phyloP scores from a whole-genome alignment of 2,888 invertebrate species.

The Camptogramma bilineatum region DNA sequence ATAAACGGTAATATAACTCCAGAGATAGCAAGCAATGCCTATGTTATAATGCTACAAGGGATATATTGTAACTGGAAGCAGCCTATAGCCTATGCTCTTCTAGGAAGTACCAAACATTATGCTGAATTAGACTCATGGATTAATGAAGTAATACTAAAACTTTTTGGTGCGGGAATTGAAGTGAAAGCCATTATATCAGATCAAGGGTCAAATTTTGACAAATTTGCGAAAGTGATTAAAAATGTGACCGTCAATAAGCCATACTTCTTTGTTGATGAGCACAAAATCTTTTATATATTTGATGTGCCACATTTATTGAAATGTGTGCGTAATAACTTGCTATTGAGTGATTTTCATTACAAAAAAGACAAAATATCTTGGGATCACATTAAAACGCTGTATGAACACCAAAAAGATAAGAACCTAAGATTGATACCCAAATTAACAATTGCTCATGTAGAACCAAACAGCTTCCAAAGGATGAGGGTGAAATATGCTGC shows the following conservation, averaged over 20 bases:
- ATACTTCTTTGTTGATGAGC: constrained; percentile 34
- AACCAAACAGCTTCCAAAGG: constrained; percentile 43
- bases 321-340: constrained; percentile 35
- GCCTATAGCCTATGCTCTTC: constrained; percentile 44
- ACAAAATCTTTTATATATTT: constrained; percentile 42
- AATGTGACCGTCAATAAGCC: constrained; percentile 41
- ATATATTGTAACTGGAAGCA: constrained; percentile 47
- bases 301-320: constrained; percentile 44
- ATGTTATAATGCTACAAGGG: constrained; percentile 42
- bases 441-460: constrained; percentile 42
- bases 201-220: constrained; percentile 47
- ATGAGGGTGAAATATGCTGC: constrained; percentile 38
- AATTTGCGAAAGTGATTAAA: constrained; percentile 44
- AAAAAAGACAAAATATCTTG: constrained; percentile 40
- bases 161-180: constrained; percentile 40
- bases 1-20: constrained; percentile 4
- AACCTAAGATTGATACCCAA: constrained; percentile 42
- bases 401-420: constrained; percentile 32
- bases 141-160: constrained; percentile 42
- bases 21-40: constrained; percentile 17
- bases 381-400: constrained; percentile 38
- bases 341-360: constrained; percentile 24
- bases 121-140: constrained; percentile 43
- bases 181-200: constrained; percentile 46
- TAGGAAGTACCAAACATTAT: constrained; percentile 34